Base-by-base conservation (phyloP, 1,140 invertebrate species). In the Cotesia vestalis region DNA sequence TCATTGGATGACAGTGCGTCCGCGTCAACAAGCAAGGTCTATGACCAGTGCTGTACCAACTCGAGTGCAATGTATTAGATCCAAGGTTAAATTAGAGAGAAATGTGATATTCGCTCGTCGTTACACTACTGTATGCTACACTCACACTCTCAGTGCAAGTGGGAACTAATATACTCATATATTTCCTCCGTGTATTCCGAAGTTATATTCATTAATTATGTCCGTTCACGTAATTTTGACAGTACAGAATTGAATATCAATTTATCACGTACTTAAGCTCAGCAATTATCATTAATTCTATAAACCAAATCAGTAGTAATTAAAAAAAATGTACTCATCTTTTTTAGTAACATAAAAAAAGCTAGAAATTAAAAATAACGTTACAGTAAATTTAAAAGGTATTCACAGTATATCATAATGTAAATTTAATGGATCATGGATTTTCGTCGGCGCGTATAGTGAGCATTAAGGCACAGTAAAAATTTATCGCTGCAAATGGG, bases 41-140 rank as follows among this genome's bases (percentile, higher is more conserved):
- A 80, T 73, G 81, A 81, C 83, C 79, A 78, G 72, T 76, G 63
- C 40, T 46, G 40, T 9, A 46, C 8, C 8, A 46, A 46, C 40
- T 63, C 72, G 77, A 73, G 76, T 73, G 73, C 75, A 75, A 77
- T 79, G 80, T 78, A 84, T 85, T 85, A 85, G 83, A 85, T 82
- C 80, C 81, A 84, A 83, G 81, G 82, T 76, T 79, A 79, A 85
- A 81, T 84, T 83, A 83, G 82, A 84, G 79, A 57, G 70, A 73
- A 69, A 59, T 36, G 53, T 71, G 69, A 64, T 63, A 71, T 71
- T 52, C 61, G 60, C 67, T 55, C 59, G 55, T 46, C 67, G 51
- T 35, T 35, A 35, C 67, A 36, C 59, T 36, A 20, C 67, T 62
- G 35, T 35, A 35, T 69, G 36, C 35, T 61, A 46, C 6, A 46